These are phyloP conservation scores for Sebastes fasciatus DNA, from an alignment of 2,113 vertebrate species.

Conservation along the genomic window DNA sequence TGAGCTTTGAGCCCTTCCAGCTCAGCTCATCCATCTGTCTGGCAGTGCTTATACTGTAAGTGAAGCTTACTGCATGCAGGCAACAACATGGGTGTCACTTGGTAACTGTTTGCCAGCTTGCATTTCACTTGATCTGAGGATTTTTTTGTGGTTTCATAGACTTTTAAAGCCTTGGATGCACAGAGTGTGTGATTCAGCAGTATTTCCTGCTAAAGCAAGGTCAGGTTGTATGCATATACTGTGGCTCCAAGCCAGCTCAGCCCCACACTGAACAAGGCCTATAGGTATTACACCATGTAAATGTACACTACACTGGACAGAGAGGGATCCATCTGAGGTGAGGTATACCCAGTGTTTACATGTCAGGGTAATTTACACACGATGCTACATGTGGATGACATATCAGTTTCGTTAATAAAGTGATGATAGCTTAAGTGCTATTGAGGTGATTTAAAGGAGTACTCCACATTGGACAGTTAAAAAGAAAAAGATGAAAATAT, in stretches of 20 bases:
- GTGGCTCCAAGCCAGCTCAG: conserved; percentile 35
- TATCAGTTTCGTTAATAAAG: not conserved
- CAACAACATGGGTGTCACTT: conserved; percentile 17
- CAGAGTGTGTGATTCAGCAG: conserved; percentile 60
- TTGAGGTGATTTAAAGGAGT: not conserved
- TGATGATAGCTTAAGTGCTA: not conserved
- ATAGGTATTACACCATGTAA: not conserved
- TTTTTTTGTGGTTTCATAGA: conserved; percentile 2
- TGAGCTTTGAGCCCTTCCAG: conserved; percentile 77
- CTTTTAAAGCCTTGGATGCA: not conserved
- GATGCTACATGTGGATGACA: not conserved
- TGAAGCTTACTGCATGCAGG: conserved; percentile 64
- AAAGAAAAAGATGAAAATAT: not conserved
- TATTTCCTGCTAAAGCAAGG: conserved; percentile 54
- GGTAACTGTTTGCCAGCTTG: conserved; percentile 2
- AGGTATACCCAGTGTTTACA: conserved; percentile 37
- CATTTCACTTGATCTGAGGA: conserved; percentile 28
- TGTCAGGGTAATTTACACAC: not conserved
- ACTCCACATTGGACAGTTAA: not conserved
- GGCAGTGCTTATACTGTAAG: conserved; percentile 58
- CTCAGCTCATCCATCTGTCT: conserved; percentile 79
- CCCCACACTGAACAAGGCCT: conserved; percentile 5
- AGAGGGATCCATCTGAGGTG: conserved; percentile 19
- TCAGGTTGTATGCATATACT: conserved; percentile 25
- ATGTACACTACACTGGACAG: not conserved